Evolutionary conservation across 2,888 invertebrate genomes (phyloP), one percentile per base, ranked within the genome.

Genomic region (Drosophila subquinaria): DNA sequence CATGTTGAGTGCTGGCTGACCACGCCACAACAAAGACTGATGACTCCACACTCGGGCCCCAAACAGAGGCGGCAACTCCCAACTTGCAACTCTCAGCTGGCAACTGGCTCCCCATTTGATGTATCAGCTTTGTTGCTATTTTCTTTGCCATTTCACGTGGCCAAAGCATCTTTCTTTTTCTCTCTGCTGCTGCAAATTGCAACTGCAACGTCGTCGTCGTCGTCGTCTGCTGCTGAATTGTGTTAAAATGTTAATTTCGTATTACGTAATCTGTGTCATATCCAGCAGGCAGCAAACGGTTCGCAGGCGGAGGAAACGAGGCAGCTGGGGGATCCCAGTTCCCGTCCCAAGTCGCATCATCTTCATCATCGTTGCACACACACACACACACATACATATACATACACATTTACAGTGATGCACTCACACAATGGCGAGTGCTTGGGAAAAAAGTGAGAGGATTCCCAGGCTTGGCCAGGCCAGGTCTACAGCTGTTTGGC

Each of bases 361-460:
- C 83, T 88, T 82, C 88, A 84, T 84, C 88, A 88, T 83, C 83
- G 53, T 57, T 64, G 53, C 65, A 63, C 36, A 55, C 67, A 63
- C 51, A 62, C 2, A 47, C 20, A 53, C 17, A 62, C 63, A 51
- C 27, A 60, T 66, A 70, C 61, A 59, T 36, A 50, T 61, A 62
- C 45, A 69, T 33, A 51, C 40, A 61, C 45, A 64, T 27, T 27
- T 3, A 47, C 20, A 56, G 15, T 62, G 17, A 2, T 56, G 40
- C 38, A 60, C 53, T 56, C 40, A 62, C 27, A 81, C 80, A 81
- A 85, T 82, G 69, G 73, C 63, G 60, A 66, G 71, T 74, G 77
- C 65, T 73, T 85, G 86, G 66, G 80, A 84, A 86, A 75, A 91
- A 92, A 92, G 91, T 91, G 91, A 91, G 91, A 91, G 92, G 92